Evolutionary conservation across 2,797 vertebrate species (phyloP).

Genomic region (Lophotriccus pileatus): DNA sequence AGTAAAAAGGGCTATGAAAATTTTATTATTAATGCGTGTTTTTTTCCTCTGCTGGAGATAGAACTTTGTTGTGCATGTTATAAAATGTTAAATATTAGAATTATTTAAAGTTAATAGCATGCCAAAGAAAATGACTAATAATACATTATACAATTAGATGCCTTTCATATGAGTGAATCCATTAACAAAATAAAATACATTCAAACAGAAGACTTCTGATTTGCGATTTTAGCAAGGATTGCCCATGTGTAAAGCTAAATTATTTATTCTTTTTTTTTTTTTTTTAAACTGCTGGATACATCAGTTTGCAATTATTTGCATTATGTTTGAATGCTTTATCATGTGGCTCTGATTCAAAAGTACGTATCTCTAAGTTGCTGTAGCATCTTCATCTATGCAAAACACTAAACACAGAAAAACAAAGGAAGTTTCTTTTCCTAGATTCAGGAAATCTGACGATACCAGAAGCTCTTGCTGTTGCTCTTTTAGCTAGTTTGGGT

Average conservation of each 20-base stretch:
- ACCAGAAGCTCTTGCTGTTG: not conserved
- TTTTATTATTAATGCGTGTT: conserved; percentile 69
- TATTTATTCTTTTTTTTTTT: conserved; percentile 71
- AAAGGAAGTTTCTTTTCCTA: not conserved
- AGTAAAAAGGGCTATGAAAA: conserved; percentile 61
- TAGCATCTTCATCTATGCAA: conserved; percentile 25
- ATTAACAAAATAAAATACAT: conserved; percentile 78
- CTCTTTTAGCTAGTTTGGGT: not conserved
- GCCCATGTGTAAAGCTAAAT: conserved; percentile 77
- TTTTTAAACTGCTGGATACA: conserved; percentile 52
- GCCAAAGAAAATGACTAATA: conserved; percentile 79
- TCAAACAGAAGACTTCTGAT: conserved; percentile 72
- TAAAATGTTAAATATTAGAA: conserved; percentile 80
- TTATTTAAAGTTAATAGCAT: conserved; percentile 80
- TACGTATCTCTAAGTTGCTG: conserved; percentile 29
- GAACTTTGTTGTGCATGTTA: conserved; percentile 74
- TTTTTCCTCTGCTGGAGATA: conserved; percentile 64
- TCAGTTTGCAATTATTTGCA: conserved; percentile 76
- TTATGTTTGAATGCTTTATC: conserved; percentile 74
- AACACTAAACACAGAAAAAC: not conserved
- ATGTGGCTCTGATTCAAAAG: conserved; percentile 63
- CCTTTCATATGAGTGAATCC: conserved; percentile 79
- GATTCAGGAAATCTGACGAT: not conserved
- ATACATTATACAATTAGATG: conserved; percentile 81
- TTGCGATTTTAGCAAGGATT: conserved; percentile 71